Percentiles rank a stretch among this genome's conserved stretches.
phyloP scores from a whole-genome alignment of 2,888 invertebrate genomes.

The Clepsis dumicolana region DNA sequence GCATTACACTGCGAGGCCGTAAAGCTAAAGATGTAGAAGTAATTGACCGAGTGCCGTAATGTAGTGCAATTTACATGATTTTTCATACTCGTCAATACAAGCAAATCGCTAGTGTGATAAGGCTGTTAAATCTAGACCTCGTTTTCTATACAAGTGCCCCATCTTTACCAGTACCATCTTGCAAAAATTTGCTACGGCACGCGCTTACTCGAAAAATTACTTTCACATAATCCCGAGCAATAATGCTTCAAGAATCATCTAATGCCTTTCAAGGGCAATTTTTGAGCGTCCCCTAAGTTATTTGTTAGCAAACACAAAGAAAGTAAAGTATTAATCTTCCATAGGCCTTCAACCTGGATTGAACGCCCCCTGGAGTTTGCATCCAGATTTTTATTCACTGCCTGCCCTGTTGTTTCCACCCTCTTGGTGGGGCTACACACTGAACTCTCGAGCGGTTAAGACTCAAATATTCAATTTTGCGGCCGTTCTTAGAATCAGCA shows the following conservation, averaged over 20 bases:
- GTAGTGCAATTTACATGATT: no score
- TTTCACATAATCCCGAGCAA: slow-evolving; percentile 62
- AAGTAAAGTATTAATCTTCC: slow-evolving; percentile 81
- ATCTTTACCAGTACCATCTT: no score
- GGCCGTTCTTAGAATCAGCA: background rate
- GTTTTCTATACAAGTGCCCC: no score
- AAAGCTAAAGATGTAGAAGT: no score
- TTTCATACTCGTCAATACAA: no score
- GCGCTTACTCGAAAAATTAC: slow-evolving; percentile 37
- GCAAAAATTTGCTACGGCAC: slow-evolving; percentile 27
- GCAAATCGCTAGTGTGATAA: no score
- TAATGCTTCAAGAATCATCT: slow-evolving; percentile 65
- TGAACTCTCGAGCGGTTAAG: slow-evolving; percentile 8
- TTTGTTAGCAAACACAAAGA: slow-evolving; percentile 72
- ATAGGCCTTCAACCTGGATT: slow-evolving; percentile 67
- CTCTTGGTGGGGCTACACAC: slow-evolving; percentile 36
- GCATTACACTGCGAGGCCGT: no score
- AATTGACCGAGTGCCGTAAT: no score
- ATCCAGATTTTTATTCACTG: slow-evolving; percentile 66
- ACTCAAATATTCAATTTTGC: background rate
- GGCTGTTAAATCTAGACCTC: no score
- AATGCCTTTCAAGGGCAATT: slow-evolving; percentile 51
- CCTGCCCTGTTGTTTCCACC: slow-evolving; percentile 44
- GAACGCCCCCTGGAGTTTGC: slow-evolving; percentile 76
- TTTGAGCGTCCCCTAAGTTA: slow-evolving; percentile 61